Evolutionary conservation across 1,140 invertebrate genomes (phyloP), one percentile per base, ranked within the genome.

Genomic region (Helicorthomorpha holstii): DNA sequence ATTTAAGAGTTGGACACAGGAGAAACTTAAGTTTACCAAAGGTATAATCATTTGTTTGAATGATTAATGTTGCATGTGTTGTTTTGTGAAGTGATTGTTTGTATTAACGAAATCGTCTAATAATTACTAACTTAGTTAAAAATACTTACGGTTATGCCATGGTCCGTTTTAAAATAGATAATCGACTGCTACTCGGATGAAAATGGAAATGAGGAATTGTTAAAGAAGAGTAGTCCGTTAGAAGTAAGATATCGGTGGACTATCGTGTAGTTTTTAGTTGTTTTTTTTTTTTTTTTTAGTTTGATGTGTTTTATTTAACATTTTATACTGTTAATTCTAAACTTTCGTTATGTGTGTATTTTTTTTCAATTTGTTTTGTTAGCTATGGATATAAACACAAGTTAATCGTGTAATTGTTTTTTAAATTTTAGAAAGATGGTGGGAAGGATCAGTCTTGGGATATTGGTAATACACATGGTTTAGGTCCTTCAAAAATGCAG

Each of bases 11-110:
- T 22, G 58, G 58, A 34, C 64, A 66, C 51, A 53, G 58, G 41
- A 51, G 61, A 46, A 65, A 64, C 43, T 51, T 56, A 0, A 65
- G 63, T 49, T 49, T 64, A 47, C 55, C 24, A 51, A 54, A 29
- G 58, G 57, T 52, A 29, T 41, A 12, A 41, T 41, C 38, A 41
- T 41, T 41, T 41, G 12, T 41, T 12, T 41, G 12, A 41, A 19
- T 41, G 38, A 12, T 41, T 19, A 41, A 12, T 12, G 38, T 41
- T 41, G 12, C 12, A 12, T 41, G 19, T 41, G 19, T 41, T 41
- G 38, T 41, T 41, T 41, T 41, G 38, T 19, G 12, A 41, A 41
- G 19, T 12, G 12, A 41, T 12, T 41, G 19, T 41, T 41, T 41
- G 19, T 19, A 12, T 19, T 41, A 41, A 12, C 12, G 12, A 41